Evolutionary conservation across 2,888 invertebrate species (phyloP), one percentile per base, ranked within the genome.

Genomic region (Strigamia crassipes): DNA sequence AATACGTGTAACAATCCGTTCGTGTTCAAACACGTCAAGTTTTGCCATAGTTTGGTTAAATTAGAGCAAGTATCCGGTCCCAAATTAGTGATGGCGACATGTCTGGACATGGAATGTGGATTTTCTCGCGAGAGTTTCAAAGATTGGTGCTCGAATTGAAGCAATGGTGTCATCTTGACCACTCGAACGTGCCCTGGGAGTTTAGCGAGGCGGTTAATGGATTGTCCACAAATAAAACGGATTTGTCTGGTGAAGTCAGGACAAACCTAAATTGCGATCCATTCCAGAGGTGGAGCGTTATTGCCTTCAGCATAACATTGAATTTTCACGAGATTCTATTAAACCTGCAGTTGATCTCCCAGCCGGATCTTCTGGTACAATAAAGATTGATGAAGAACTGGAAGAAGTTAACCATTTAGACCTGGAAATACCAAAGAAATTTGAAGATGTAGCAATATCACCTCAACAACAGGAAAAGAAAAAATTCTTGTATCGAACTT

Each of bases 141-240:
- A 2, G 93, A 94, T 86, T 99, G 99, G 98, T 95, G 96, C 82
- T 91, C 93, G 0, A 94, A 96, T 89, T 90, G 94, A 0, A 94
- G 94, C 86, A 99, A 99, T 87, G 95, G 96, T 86, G 94, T 99
- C 84, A 96, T 99, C 83, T 89, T 99, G 82, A 99, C 99, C 0
- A 93, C 87, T 79, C 86, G 90, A 82, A 94, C 86, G 89, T 93
- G 93, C 90, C 90, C 88, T 61, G 88, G 89, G 6, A 91, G 90
- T 1, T 87, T 91, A 56, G 89, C 89, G 0, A 84, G 90, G 81
- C 87, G 88, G 84, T 87, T 91, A n/a, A 89, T 91, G 38, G 89
- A 90, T 83, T 88, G 89, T 83, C 89, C 89, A 2, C 85, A 86
- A 10, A 86, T 87, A 81, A 86, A 86, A 83, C 87, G 86, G 8